A percentile compares a stretch with the other conserved stretches of the same genome.
Conservation (phyloP, 2,797 vertebrate genomes). For the Myioborus miniatus region DNA sequence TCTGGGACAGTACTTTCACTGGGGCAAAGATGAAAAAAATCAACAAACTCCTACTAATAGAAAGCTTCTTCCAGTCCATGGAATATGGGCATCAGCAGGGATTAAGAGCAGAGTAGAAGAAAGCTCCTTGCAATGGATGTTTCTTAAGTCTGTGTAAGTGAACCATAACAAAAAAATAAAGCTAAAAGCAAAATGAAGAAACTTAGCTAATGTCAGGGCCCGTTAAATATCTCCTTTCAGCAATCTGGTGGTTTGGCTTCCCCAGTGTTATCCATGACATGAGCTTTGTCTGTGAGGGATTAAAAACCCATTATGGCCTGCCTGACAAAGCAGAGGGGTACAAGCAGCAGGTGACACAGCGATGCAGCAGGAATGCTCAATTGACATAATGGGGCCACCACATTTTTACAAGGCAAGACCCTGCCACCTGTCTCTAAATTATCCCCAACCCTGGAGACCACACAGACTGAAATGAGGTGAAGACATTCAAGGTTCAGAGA, state of each 20-base stretch:
- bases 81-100: neutral
- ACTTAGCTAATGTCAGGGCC: neutral
- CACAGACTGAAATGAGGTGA: neutral
- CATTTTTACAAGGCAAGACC: accelerated
- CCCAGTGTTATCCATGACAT: neutral
- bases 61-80: neutral
- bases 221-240: neutral
- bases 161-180: neutral
- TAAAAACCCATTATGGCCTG: neutral
- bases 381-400: neutral
- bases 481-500: neutral
- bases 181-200: neutral
- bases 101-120: neutral
- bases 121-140: neutral
- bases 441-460: neutral
- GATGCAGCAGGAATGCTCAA: accelerated
- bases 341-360: accelerated
- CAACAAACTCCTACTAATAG: too few relatives aligned
- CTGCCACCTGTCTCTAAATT: neutral
- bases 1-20: neutral
- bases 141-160: neutral
- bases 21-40: neutral
- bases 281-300: neutral
- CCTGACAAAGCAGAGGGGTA: neutral
- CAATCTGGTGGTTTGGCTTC: neutral